Evolutionary conservation across 2,797 vertebrate species (phyloP).

Genomic region (Leptoclinus maculatus): DNA sequence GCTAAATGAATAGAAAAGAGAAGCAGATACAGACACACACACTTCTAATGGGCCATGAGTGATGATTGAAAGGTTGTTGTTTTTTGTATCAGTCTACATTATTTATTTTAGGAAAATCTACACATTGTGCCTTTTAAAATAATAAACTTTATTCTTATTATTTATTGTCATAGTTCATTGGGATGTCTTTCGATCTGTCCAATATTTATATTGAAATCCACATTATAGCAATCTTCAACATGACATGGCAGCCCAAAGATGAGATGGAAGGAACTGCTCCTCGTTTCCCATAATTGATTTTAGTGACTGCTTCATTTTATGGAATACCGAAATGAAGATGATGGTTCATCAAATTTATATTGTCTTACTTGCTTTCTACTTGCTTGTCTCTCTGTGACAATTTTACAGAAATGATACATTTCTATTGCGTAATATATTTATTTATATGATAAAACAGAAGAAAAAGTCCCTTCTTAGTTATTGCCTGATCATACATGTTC

Average conservation of each 20-base stretch:
- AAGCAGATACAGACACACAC: too few relatives aligned
- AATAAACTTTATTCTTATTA: not conserved
- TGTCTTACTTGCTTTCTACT: not conserved
- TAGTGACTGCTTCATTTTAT: not conserved
- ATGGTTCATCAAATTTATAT: not conserved
- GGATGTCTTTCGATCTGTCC: not conserved
- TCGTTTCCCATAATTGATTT: not conserved
- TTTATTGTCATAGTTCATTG: not conserved
- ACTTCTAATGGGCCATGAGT: too few relatives aligned
- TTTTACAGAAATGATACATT: not conserved
- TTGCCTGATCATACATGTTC: not conserved
- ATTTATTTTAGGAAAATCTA: too few relatives aligned
- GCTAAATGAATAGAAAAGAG: too few relatives aligned
- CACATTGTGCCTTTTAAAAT: not conserved
- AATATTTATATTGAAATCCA: not conserved
- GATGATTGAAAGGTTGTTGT: too few relatives aligned
- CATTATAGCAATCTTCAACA: not conserved
- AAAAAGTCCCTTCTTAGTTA: not conserved
- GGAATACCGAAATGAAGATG: not conserved
- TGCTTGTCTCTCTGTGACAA: not conserved
- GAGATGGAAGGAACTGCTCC: not conserved
- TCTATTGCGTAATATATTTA: not conserved
- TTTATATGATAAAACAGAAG: not conserved
- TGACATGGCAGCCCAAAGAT: not conserved
- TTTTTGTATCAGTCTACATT: too few relatives aligned